A percentile compares a stretch with the other conserved stretches of the same genome.
phyloP scores from a whole-genome alignment of 2,888 invertebrate genomes.

The Scotopteryx bipunctaria region DNA sequence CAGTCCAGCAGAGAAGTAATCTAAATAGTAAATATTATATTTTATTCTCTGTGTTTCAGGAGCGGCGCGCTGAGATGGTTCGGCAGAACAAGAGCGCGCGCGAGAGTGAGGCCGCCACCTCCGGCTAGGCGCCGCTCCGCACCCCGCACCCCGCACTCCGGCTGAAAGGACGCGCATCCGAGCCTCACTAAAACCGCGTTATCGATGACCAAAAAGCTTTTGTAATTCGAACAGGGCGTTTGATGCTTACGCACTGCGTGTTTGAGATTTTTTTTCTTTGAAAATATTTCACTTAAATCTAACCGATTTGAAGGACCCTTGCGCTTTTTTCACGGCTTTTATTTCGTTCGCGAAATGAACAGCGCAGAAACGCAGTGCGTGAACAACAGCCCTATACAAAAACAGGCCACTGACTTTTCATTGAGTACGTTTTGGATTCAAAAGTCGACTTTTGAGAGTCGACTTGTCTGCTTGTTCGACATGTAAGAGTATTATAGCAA shows the following conservation, averaged over 20 bases:
- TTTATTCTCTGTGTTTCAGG: conserved; percentile 83
- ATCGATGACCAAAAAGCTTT: not conserved
- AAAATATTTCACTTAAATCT: no score
- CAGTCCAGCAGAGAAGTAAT: no score
- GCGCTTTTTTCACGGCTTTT: no score
- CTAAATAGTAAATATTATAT: no score
- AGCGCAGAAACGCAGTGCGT: conserved; percentile 3
- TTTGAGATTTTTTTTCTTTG: not conserved
- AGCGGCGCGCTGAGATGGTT: conserved; percentile 94
- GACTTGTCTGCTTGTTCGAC: conserved; percentile 2
- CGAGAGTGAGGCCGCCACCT: conserved; percentile 78
- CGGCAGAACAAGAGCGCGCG: conserved; percentile 93
- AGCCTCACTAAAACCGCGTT: not conserved
- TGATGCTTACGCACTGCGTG: conserved; percentile 1
- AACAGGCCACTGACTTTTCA: not conserved
- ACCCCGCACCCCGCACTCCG: not conserved
- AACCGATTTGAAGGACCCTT: no score
- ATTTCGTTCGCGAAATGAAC: no score
- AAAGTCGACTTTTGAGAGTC: not conserved
- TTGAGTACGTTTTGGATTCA: not conserved
- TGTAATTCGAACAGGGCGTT: not conserved
- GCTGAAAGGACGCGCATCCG: not conserved
- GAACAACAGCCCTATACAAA: not conserved
- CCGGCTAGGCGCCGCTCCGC: conserved; percentile 37
- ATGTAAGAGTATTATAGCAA: conserved; percentile 3